Base-by-base conservation (phyloP, 2,113 vertebrate genomes). In the Silurus glanis region DNA sequence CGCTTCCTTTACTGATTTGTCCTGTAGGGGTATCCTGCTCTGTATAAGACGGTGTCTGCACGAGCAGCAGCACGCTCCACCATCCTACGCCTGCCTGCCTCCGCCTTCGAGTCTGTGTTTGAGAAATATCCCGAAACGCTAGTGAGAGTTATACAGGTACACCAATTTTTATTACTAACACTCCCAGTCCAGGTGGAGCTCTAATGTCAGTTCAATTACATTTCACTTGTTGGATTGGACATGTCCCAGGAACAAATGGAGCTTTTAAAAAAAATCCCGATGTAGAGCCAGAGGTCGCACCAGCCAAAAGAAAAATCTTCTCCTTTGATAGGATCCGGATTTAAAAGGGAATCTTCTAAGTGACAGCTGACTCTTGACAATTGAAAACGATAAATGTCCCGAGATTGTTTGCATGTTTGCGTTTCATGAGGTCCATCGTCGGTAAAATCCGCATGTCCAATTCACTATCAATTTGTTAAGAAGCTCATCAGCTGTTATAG, bases 101-200 rank as follows among this genome's bases (percentile, higher is more conserved):
- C 92, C 8, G 97, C 96, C 67, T 98, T 99, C 47, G 95, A 98
- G 84, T 96, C 96, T 0, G 95, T 99, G 49, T 99, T 99, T 89
- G 94, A 96, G 90, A 99, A 98, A 85, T 98, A 98, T 3, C 98
- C 98, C 0, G 98, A 99, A 78, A 99, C 97, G 0, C 96, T 99
- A 6, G 97, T 98, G 19, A 93, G 97, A 0, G 96, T 99, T 85
- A 97, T 99, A 2, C 98, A 99, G 97, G 98, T 99, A 93, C 89
- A 0, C 23, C 16, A n/a, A n/a, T 49, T 72, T 23, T 25, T 9
- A 62, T 19, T 10, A 58, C 53, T 19, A 28, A 72, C 25, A 25
- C 10, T 37, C n/a, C 37, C 6, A 0, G 23, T n/a, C 9, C 21
- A n/a, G 49, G 4, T n/a, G 4, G 19, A 75, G 47, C 19, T 9